These are phyloP conservation scores for Drosophila aldrichi DNA, from an alignment of 2,888 invertebrate genomes.

Conservation along the genomic window DNA sequence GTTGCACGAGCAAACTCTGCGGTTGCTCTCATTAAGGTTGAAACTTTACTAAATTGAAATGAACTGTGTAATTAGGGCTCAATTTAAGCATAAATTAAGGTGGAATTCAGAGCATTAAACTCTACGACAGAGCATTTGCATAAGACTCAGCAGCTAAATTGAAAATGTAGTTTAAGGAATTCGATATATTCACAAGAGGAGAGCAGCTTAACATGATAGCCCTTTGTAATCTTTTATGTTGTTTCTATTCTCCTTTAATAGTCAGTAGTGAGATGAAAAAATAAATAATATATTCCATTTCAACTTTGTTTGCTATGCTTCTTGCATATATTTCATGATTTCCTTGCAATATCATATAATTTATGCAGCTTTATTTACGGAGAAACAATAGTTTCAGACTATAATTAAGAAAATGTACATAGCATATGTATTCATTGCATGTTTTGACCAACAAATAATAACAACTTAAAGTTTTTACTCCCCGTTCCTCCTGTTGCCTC, in stretches of 20 bases:
- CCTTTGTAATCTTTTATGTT: too few relatives aligned
- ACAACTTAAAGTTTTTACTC: conserved; percentile 20
- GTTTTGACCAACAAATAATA: too few relatives aligned
- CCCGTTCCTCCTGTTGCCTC: conserved; percentile 21
- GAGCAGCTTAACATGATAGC: not conserved
- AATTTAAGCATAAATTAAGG: not conserved
- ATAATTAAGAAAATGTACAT: not conserved
- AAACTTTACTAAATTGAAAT: conserved; percentile 10
- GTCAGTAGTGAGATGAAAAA: not conserved
- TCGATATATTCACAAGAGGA: not conserved
- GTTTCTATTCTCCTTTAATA: too few relatives aligned
- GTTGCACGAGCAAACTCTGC: conserved; percentile 11
- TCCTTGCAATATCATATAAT: not conserved
- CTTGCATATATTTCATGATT: not conserved
- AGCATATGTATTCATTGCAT: not conserved
- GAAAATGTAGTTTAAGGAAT: not conserved
- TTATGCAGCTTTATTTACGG: not conserved
- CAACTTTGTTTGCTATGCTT: not conserved
- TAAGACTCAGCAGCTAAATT: not conserved
- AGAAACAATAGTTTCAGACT: not conserved
- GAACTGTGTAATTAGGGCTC: not conserved
- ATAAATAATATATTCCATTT: not conserved
- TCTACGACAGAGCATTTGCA: not conserved
- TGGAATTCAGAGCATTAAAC: not conserved
- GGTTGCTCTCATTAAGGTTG: not conserved